phyloP scores from a whole-genome alignment of 2,113 vertebrate species.

The Grammatotria lemairii region DNA sequence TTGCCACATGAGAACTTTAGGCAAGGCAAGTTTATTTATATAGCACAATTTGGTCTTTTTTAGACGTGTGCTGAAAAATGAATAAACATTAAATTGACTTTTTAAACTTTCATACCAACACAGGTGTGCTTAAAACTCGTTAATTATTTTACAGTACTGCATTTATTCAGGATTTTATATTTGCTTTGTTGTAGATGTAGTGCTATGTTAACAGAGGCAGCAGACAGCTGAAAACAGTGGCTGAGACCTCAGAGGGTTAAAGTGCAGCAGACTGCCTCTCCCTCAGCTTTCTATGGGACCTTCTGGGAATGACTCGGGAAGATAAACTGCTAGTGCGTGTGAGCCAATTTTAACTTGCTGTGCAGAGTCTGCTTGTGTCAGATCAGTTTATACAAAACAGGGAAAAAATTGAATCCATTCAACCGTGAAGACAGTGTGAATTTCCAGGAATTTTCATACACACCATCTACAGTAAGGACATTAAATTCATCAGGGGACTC shows the following conservation, averaged over 20 bases:
- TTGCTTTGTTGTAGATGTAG: background rate
- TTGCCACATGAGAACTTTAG: background rate
- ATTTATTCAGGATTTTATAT: background rate
- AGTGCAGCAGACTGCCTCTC: background rate
- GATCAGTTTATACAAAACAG: background rate
- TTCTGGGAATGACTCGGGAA: background rate
- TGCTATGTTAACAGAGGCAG: background rate
- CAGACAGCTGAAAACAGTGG: background rate
- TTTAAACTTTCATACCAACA: background rate
- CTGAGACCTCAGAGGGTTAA: background rate
- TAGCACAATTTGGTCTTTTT: background rate
- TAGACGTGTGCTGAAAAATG: background rate
- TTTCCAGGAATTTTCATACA: background rate
- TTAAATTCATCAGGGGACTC: background rate
- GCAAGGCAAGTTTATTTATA: background rate
- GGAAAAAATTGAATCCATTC: background rate
- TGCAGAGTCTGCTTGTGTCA: background rate
- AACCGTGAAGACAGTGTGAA: background rate
- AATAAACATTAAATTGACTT: background rate
- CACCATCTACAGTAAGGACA: background rate
- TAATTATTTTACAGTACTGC: too few species aligned
- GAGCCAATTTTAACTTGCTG: background rate
- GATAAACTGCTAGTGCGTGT: background rate
- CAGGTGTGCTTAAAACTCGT: background rate
- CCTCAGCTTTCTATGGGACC: background rate